Evolutionary conservation across 2,888 invertebrate species (phyloP).

Genomic region (Dryobotodes eremita): DNA sequence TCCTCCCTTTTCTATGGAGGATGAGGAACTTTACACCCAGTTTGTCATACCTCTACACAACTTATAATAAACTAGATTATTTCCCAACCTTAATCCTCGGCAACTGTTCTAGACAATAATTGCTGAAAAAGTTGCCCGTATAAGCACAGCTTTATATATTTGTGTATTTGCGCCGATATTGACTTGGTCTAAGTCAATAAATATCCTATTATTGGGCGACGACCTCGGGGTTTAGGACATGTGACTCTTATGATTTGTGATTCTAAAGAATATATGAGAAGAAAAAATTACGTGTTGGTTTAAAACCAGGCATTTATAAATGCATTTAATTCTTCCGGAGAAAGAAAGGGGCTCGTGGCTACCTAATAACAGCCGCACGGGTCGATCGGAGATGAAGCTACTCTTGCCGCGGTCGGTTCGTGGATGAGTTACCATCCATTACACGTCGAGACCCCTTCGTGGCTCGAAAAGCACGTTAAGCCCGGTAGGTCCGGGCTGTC

Average conservation of each 20-base stretch:
- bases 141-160: slow-evolving; percentile 20
- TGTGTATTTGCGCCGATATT: slow-evolving; percentile 52
- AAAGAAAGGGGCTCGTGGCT: not conserved
- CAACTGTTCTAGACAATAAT: not conserved
- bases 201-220: slow-evolving; percentile 59
- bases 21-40: too few relatives aligned
- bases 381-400: not conserved
- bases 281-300: not conserved
- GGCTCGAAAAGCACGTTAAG: not conserved
- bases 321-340: not conserved
- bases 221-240: slow-evolving; percentile 33
- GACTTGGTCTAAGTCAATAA: slow-evolving; percentile 63
- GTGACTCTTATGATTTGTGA: slow-evolving; percentile 11
- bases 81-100: too few relatives aligned
- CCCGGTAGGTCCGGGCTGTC: not conserved
- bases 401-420: not conserved
- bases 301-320: not conserved
- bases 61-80: not conserved
- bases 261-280: slow-evolving; percentile 10
- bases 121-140: not conserved
- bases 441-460: not conserved
- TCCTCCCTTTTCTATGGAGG: too few relatives aligned
- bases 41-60: too few relatives aligned
- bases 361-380: not conserved
- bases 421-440: not conserved